Conservation (phyloP, 2,113 vertebrate species). For the Strigops habroptila region DNA sequence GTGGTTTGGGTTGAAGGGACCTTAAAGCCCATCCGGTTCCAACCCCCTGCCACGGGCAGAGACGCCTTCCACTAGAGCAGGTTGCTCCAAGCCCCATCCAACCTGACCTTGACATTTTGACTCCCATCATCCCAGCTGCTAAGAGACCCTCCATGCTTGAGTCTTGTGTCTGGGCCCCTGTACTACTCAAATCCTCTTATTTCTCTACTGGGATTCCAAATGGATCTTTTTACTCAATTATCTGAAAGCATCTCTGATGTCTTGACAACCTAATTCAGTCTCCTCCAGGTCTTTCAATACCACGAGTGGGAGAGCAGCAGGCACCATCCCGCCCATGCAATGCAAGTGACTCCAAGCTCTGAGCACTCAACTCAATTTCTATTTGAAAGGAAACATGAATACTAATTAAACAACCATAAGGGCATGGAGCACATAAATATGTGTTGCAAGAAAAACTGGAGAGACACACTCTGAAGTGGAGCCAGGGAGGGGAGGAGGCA, state of each 20-base stretch:
- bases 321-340: neutral
- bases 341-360: neutral
- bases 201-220: neutral
- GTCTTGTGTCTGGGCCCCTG: neutral
- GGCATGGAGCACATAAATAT: slow-evolving; percentile 31
- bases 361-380: neutral
- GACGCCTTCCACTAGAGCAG: neutral
- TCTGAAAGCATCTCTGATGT: neutral
- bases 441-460: neutral
- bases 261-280: neutral
- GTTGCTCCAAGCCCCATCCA: neutral
- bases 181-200: neutral
- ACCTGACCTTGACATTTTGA: neutral
- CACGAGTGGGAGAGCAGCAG: neutral
- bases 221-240: neutral
- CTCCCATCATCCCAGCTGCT: neutral
- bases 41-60: neutral
- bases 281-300: neutral
- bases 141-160: neutral
- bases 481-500: slow-evolving; percentile 24
- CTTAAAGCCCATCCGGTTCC: neutral
- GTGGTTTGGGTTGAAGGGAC: neutral
- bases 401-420: slow-evolving; percentile 41
- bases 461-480: slow-evolving; percentile 14
- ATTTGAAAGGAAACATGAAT: neutral